Conservation (phyloP, 2,888 invertebrate genomes). For the Tribolium freemani region DNA sequence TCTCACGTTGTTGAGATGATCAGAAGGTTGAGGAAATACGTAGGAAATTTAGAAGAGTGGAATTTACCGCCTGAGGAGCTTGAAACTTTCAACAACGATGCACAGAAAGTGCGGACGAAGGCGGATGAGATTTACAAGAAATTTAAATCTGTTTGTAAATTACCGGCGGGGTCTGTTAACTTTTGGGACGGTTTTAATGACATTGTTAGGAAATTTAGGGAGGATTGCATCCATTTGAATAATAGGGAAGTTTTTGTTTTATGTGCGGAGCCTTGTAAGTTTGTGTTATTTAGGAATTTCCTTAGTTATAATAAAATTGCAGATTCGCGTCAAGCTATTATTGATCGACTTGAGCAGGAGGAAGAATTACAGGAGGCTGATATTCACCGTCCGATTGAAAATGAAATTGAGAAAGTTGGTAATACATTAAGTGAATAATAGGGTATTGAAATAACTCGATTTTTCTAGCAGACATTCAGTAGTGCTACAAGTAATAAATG, state of each 20-base stretch:
- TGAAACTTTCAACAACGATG: slow-evolving; percentile 76
- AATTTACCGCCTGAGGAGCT: slow-evolving; percentile 75
- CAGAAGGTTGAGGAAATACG: slow-evolving; percentile 80
- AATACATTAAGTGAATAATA: not conserved
- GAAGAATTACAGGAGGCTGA: slow-evolving; percentile 48
- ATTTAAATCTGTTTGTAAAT: slow-evolving; percentile 75
- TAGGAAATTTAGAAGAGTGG: slow-evolving; percentile 85
- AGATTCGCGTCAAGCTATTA: slow-evolving; percentile 60
- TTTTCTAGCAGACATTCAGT: too few species aligned
- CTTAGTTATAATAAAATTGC: slow-evolving; percentile 42
- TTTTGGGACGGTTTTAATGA: slow-evolving; percentile 83
- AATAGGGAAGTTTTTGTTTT: slow-evolving; percentile 74
- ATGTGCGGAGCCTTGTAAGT: slow-evolving; percentile 75
- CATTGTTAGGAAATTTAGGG: slow-evolving; percentile 77
- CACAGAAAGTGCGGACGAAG: slow-evolving; percentile 78
- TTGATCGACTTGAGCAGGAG: slow-evolving; percentile 54
- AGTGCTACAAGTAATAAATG: not conserved
- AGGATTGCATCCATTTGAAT: slow-evolving; percentile 74
- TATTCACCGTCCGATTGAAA: slow-evolving; percentile 16
- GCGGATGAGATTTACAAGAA: slow-evolving; percentile 76
- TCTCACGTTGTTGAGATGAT: slow-evolving; percentile 84
- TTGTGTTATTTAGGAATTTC: not conserved
- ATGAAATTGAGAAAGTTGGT: slow-evolving; percentile 20
- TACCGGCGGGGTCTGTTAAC: slow-evolving; percentile 73
- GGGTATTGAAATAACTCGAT: too few species aligned